phyloP scores from a whole-genome alignment of 2,797 vertebrate species.

The Neoniphon sammara region DNA sequence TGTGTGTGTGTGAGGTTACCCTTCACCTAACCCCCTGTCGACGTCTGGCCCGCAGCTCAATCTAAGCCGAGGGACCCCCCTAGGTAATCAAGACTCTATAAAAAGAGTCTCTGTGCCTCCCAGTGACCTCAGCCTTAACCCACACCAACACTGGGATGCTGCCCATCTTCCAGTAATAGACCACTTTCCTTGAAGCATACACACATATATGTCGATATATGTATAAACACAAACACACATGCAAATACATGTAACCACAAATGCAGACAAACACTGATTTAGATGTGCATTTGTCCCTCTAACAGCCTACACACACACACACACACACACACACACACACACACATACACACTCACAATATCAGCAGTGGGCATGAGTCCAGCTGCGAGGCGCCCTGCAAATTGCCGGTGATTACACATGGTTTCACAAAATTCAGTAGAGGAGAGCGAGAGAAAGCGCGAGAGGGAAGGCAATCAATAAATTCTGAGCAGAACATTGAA shows the following conservation, averaged over 20 bases:
- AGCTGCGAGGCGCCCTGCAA: constrained; percentile 65
- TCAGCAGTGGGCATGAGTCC: constrained; percentile 65
- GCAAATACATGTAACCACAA: background rate
- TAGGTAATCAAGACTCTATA: constrained; percentile 48
- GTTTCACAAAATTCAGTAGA: constrained; percentile 68
- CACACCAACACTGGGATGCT: constrained; percentile 13
- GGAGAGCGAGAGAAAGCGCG: constrained; percentile 33
- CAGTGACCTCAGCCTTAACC: constrained; percentile 4
- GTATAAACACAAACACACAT: constrained; percentile 2
- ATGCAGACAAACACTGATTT: no score
- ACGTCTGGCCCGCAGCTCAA: constrained; percentile 22
- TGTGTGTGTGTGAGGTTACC: background rate
- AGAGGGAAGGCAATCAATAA: constrained; percentile 71
- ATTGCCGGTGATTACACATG: constrained; percentile 70
- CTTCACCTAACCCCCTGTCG: background rate
- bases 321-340: constrained; percentile 8
- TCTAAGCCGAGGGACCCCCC: constrained; percentile 47
- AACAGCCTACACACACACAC: background rate
- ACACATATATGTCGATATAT: background rate
- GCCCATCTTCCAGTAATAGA: constrained; percentile 25
- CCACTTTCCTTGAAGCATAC: background rate
- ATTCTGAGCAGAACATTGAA: constrained; percentile 48
- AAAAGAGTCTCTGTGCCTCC: constrained; percentile 18
- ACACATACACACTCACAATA: constrained; percentile 33
- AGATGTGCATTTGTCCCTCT: no score